Evolutionary conservation across 64 coral and sea anemone genomes (phyloP), one percentile per base, ranked within the genome.

Genomic region (Stylophora pistillata): DNA sequence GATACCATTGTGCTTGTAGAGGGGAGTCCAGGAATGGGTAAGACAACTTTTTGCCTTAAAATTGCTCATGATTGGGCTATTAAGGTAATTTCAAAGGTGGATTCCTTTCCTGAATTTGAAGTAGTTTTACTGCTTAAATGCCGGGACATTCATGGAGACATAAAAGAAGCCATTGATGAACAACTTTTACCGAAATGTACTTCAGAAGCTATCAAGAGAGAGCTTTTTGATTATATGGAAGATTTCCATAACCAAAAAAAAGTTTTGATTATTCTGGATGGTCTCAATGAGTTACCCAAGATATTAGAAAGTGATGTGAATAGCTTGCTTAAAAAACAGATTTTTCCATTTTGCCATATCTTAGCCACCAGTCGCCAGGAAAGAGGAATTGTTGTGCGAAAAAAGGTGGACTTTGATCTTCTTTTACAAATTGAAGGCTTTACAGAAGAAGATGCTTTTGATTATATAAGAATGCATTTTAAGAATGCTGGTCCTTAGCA

Each of bases 1-100:
- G 34, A 16, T 23, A n/a, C 5, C 0, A 0, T 54, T 5, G 52
- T 74, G 17, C 56, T 87, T 0, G 33, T 87, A 21, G 66, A 86
- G 31, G 84, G 86, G n/a, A 74, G 54, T 7, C 86, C 86, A 14
- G 86, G 86, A 47, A 77, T 66, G 0, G 86, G 86, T 0, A 88
- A 88, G 53, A 75, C 86, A 31, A 88, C 86, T 18, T 76, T 88
- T 62, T 77, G 86, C n/a, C 72, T 75, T 2, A 88, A 88, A 10
- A 54, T 88, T 37, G 30, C 86, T 11, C 32, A 88, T 25, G 86
- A 88, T 20, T 88, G 86, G 86, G 23, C 71, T 3, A 61, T 53
- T 20, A 10, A 60, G 7, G 56, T 55, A 15, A 86, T 86, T 5
- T 15, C 86, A 37, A 65, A 16, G 0, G 26, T 17, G 0, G n/a